Base-by-base conservation (phyloP, 2,113 vertebrate species). In the Pachyramphus minor region DNA sequence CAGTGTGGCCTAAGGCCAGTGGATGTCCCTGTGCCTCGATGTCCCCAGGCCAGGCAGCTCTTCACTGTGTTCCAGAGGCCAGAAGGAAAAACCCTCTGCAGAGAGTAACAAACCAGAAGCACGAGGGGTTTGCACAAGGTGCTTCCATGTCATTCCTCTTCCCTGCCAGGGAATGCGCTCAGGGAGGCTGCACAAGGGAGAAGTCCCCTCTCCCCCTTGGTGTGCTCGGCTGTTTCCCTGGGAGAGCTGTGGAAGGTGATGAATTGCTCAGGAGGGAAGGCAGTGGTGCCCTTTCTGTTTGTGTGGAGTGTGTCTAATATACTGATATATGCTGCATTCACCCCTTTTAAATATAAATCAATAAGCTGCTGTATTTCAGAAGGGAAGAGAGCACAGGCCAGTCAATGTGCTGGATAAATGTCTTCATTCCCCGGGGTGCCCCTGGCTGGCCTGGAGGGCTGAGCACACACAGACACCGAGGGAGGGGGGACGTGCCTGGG, bases 311-410 rank as follows among this genome's bases (percentile, higher is more conserved):
- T 97, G 91, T 97, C 95, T 94, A 89, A 97, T 97, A 91, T 30
- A 91, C 95, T 97, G 96, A 96, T 96, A 87, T 93, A 96, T 91
- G 95, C 94, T 73, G 89, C 95, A 80, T 95, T 91, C 95, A 95
- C 89, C 91, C 94, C 89, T 89, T 87, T 89, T 94, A 95, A 95
- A 95, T 87, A 97, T 95, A 96, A 97, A 96, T 96, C 96, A 96
- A 96, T 96, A 84, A 72, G 66, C 91, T 42, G 96, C 95, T 85
- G 69, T 82, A 96, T 96, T 96, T 96, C 96, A 94, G 35, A 49
- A 33, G 49, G 66, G 75, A 41, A 35, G 87, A 84, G 58, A 87
- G 84, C 66, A n/a, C 25, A 11, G 80, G 84, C 21, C 60, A 47
- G 41, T 82, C 94, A 62, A 35, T 53, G 87, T 3, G 74, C 84